Evolutionary conservation across 2,888 invertebrate species (phyloP), one percentile per base, ranked within the genome.

Genomic region (Idaea aversata): DNA sequence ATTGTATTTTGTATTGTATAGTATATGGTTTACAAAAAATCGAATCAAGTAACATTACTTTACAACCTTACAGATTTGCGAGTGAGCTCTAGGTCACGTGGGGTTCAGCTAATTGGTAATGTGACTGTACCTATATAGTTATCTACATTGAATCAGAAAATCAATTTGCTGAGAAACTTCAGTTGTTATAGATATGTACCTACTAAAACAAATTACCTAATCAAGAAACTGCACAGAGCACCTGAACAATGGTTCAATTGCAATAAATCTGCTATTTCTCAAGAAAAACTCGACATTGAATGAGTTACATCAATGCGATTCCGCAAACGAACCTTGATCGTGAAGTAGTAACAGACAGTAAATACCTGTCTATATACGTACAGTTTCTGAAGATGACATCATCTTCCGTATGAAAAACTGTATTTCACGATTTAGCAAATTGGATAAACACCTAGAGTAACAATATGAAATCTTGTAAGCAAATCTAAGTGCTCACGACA

Each of bases 341-440:
- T 62, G 61, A 66, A 61, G 71, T 70, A 61, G 71, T 70, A 71
- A 68, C 73, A 71, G 59, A 64, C 64, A 66, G 68, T 70, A 68
- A 67, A 70, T 67, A 70, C 72, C 74, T 25, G 3, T 25, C 25
- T 25, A 25, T 25, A 25, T 65, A 70, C 35, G 71, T 72, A 66
- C 70, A 4, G 47, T 69, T 70, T 73, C 70, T 63, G 63, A 35
- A 67, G 63, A 61, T 75, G 69, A 78, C 73, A 72, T 77, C 77
- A 77, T 76, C 75, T 72, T 72, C 70, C 65, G 71, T 59, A 13
- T 66, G 25, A 68, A 72, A 74, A 76, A 72, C 67, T 34, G 25
- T 58, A 62, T 64, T 66, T 61, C 61, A 57, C 36, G 57, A 68
- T 63, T 57, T 67, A 47, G 47, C 13, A 47, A 47, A 68, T 67